Evolutionary conservation across 2,113 vertebrate genomes (phyloP), one percentile per base, ranked within the genome.

Genomic region (Gulo gulo): DNA sequence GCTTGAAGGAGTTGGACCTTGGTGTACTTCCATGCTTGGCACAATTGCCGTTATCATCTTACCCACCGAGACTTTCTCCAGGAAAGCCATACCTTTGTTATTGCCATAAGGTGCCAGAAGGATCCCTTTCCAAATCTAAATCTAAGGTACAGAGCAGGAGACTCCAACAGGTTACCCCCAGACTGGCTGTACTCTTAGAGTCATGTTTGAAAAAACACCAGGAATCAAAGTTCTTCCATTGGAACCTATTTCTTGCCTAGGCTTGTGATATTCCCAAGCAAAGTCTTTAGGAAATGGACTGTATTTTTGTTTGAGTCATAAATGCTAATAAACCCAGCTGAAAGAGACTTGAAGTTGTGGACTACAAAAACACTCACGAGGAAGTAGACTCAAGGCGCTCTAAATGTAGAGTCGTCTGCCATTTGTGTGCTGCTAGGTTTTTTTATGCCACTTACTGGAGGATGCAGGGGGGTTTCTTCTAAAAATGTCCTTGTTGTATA

Each of bases 271-370:
- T 93, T 89, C 34, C 15, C 21, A 88, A 93, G 36, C 8, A 94
- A 90, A 92, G 74, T 18, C 52, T 67, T 96, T 31, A 45, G 59
- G 76, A 79, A 91, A 83, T 12, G 18, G 23, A 24, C 23, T 57
- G 45, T n/a, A 63, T 73, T 96, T 88, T 91, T 79, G 65, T 92
- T 20, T n/a, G 52, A 88, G 31, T 97, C 59, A 69, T 78, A 91
- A 85, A 15, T 24, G 10, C 50, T 50, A 97, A 82, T 59, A 84
- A 95, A 50, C 18, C 20, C 21, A 86, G 29, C 4, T 69, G 57
- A 85, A 91, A 47, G 15, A 84, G 42, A 85, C 67, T 79, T 80
- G 65, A 94, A 86, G 92, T 21, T 67, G 45, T 88, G 45, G 52
- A 57, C 69, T 69, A 81, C 14, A 63, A 57, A 94, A 95, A 39